Evolutionary conservation across 2,797 vertebrate species (phyloP), one percentile per base, ranked within the genome.

Genomic region (Setipinna tenuifilis): DNA sequence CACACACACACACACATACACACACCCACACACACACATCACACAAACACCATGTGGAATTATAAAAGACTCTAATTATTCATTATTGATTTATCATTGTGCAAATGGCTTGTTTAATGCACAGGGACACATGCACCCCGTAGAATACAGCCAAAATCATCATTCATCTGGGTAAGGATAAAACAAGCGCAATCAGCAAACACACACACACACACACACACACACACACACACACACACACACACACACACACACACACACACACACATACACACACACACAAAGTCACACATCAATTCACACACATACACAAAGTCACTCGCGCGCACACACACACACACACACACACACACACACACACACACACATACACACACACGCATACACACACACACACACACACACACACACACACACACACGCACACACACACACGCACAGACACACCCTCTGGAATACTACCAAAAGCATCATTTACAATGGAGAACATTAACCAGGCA

Each of bases 1-100:
- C 11, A 28, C 19, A 85, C 57, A 86, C 75, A 86, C n/a, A 78
- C 54, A 86, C 25, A 85, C 54, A 86, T 35, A 84, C 6, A 85
- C 28, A n/a, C 59, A 87, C 59, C 2, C 61, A 14, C 62, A 68
- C 62, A 68, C 23, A 68, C 62, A 71, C 65, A 14, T 31, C 25
- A 71, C 6, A 25, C 65, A 35, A 25, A 25, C 44, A 82, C 44
- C n/a, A 82, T 23, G n/a, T 48, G 41, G 50, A 54, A 46, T 48
- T 23, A 46, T 48, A 46, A 82, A 54, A 54, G 65, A 71, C 65
- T 71, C 25, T 71, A 71, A 71, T 71, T 71, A 71, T 71, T 71
- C 65, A 71, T 71, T 71, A 71, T 71, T 71, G 65, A 71, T 71
- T 71, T 71, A 71, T 71, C 65, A 71, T 71, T 71, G 65, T 71